phyloP scores from a whole-genome alignment of 2,888 invertebrate genomes.

The Romanomermis culicivorax region DNA sequence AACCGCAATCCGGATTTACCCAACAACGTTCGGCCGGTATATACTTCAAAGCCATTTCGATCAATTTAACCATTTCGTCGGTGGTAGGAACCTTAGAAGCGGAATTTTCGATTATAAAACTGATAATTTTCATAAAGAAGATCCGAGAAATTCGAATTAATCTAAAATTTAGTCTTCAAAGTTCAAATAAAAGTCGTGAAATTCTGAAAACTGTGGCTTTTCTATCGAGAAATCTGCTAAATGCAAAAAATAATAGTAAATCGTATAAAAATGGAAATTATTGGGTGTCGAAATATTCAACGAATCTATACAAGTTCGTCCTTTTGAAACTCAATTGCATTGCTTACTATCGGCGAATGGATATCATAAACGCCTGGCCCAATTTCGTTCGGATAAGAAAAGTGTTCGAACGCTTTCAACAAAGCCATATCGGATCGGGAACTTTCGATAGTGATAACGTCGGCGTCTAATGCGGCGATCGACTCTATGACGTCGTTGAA shows the following conservation, averaged over 20 bases:
- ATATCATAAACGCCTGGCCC: constrained; percentile 15
- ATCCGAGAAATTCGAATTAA: no score
- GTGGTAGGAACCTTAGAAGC: constrained; percentile 11
- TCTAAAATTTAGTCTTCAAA: no score
- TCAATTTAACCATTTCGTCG: constrained; percentile 12
- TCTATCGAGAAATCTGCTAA: no score
- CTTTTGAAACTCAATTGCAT: no score
- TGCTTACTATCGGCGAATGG: constrained; percentile 9
- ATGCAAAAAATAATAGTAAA: no score
- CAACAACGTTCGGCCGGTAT: constrained; percentile 12
- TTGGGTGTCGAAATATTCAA: no score
- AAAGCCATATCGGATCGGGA: constrained; percentile 11
- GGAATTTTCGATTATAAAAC: no score
- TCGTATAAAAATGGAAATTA: no score
- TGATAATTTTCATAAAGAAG: no score
- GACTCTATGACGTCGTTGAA: constrained; percentile 10
- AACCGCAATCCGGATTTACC: constrained; percentile 15
- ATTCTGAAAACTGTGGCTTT: no score
- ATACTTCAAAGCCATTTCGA: constrained; percentile 11
- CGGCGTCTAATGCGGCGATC: constrained; percentile 11
- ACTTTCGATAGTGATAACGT: constrained; percentile 11
- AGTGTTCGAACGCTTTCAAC: constrained; percentile 9
- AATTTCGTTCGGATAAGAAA: constrained; percentile 11
- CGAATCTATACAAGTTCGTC: no score
- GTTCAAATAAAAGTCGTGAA: no score